Percentiles rank a stretch among this genome's conserved stretches.
These are phyloP conservation scores for Eilema sororculum DNA, from an alignment of 2,888 invertebrate species.

Conservation along the genomic window DNA sequence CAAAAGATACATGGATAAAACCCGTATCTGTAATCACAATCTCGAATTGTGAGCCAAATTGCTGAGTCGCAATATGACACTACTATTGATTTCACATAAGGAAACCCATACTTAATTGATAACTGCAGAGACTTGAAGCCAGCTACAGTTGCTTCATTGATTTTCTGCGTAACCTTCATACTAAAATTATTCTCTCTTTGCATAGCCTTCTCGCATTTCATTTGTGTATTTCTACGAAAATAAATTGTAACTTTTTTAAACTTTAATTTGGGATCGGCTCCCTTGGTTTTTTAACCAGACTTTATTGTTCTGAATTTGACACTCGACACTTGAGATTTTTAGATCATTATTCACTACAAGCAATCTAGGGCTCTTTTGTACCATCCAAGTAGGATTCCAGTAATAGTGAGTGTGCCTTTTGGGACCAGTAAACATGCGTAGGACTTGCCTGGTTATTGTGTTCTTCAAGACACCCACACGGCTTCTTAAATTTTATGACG, in stretches of 20 bases:
- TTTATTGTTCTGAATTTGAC: too few species aligned
- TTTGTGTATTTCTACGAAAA: background rate
- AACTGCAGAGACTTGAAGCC: background rate
- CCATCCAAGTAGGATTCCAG: too few species aligned
- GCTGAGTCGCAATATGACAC: conserved; percentile 13
- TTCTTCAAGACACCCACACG: background rate
- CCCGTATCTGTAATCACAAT: background rate
- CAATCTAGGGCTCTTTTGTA: too few species aligned
- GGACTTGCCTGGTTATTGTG: too few species aligned
- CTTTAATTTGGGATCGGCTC: too few species aligned
- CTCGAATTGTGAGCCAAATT: background rate
- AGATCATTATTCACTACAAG: too few species aligned
- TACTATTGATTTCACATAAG: conserved; percentile 24
- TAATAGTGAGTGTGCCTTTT: too few species aligned
- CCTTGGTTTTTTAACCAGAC: too few species aligned
- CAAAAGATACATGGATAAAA: background rate
- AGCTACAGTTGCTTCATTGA: conserved; percentile 5
- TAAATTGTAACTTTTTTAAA: too few species aligned
- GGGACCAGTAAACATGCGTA: too few species aligned
- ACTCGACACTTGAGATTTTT: too few species aligned
- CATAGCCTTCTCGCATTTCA: background rate
- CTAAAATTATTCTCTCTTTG: background rate
- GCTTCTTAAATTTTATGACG: too few species aligned
- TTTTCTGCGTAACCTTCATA: conserved; percentile 14
- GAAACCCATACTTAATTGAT: background rate